Evolutionary conservation across 2,113 vertebrate species (phyloP).

Genomic region (Sinocyclocheilus maitianheensis): DNA sequence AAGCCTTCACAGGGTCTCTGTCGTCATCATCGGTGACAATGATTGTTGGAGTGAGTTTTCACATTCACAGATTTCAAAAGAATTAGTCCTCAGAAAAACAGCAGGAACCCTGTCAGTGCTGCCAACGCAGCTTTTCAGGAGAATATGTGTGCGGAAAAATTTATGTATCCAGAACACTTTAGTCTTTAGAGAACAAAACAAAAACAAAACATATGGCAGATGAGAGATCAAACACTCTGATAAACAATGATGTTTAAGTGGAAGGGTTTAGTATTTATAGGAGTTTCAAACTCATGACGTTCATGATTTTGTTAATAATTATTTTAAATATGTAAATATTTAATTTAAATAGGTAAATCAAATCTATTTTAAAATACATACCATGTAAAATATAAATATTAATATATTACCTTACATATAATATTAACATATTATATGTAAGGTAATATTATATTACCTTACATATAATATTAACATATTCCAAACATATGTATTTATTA

Average conservation of each 20-base stretch:
- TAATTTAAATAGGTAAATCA: background rate
- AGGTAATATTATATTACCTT: no score
- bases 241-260: background rate
- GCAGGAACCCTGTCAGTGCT: background rate
- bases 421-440: no score
- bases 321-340: background rate
- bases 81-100: constrained; percentile 9
- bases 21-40: background rate
- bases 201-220: background rate
- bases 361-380: no score
- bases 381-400: no score
- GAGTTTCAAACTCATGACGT: background rate
- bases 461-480: no score
- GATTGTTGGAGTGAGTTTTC: constrained; percentile 11
- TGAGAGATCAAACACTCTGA: background rate
- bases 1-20: background rate
- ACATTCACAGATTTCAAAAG: constrained; percentile 16
- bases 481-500: no score
- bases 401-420: no score
- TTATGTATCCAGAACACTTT: background rate
- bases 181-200: background rate
- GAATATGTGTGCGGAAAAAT: background rate
- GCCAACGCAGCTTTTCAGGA: background rate
- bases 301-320: background rate
- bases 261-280: background rate